These are phyloP conservation scores for Pachydiplax longipennis DNA, from an alignment of 2,888 invertebrate species.

Conservation along the genomic window DNA sequence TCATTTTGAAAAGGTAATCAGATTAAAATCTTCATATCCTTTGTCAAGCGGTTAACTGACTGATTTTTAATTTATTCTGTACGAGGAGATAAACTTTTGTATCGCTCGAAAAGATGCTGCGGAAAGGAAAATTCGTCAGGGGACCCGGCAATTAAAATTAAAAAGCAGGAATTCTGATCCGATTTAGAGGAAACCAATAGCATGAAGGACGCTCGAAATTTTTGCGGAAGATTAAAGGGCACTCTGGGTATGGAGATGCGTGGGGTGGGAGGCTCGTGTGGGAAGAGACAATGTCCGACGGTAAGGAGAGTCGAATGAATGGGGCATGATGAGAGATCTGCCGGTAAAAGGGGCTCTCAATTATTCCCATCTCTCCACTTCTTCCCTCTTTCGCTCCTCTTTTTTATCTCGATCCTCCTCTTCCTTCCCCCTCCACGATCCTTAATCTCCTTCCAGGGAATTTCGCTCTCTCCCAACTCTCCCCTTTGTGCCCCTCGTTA, in stretches of 20 bases:
- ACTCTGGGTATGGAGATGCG: not conserved
- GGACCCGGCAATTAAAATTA: no score
- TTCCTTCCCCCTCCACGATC: not conserved
- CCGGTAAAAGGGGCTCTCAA: not conserved
- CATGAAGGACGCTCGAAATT: no score
- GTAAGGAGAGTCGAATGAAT: not conserved
- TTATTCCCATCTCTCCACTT: not conserved
- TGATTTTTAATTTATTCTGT: no score
- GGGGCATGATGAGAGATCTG: not conserved
- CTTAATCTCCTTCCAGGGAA: not conserved
- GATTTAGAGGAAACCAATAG: no score
- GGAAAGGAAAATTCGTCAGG: no score
- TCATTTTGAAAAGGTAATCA: no score
- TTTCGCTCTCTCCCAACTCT: not conserved
- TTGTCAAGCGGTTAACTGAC: no score
- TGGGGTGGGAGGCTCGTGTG: not conserved
- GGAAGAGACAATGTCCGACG: not conserved
- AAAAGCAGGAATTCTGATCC: no score
- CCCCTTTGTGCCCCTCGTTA: conserved; percentile 12
- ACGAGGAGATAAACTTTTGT: no score
- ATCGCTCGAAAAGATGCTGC: no score
- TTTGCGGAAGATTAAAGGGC: not conserved
- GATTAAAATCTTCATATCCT: no score
- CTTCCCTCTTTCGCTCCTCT: not conserved
- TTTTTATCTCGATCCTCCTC: not conserved